A percentile compares a stretch with the other conserved stretches of the same genome.
phyloP scores from a whole-genome alignment of 1,140 invertebrate genomes.

The Tenebrio molitor region DNA sequence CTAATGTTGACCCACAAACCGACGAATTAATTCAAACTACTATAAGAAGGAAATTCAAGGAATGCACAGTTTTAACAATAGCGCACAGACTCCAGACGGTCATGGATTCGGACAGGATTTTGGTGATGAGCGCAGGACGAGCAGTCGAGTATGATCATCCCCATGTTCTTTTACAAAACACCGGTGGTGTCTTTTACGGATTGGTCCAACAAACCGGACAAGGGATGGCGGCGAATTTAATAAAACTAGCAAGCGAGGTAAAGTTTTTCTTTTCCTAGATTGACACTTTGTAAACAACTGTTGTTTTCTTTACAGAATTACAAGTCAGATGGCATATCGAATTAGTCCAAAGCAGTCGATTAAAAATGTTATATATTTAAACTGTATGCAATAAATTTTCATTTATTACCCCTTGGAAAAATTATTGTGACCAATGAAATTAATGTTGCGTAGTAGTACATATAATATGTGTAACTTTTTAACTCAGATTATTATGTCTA shows the following conservation, averaged over 20 bases:
- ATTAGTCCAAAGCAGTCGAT: no score
- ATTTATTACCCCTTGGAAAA: no score
- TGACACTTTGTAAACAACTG: not conserved
- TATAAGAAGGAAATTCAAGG: slow-evolving; percentile 70
- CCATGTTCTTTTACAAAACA: slow-evolving; percentile 70
- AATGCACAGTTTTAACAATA: slow-evolving; percentile 78
- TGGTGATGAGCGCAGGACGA: slow-evolving; percentile 67
- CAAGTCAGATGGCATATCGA: no score
- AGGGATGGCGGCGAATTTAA: slow-evolving; percentile 26
- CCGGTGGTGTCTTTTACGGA: slow-evolving; percentile 19
- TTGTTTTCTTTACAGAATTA: not conserved
- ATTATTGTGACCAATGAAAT: no score
- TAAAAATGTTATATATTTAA: no score
- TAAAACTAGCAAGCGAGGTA: slow-evolving; percentile 18
- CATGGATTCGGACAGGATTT: slow-evolving; percentile 73
- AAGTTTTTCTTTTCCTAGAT: not conserved
- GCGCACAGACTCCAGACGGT: slow-evolving; percentile 81
- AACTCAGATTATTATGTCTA: no score
- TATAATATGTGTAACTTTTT: no score
- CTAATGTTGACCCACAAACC: slow-evolving; percentile 73
- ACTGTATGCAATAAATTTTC: no score
- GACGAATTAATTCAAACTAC: slow-evolving; percentile 73
- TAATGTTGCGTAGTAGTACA: no score
- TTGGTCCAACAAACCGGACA: slow-evolving; percentile 22
- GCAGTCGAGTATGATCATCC: slow-evolving; percentile 73